Conservation (phyloP, 2,113 vertebrate species). For the Tragelaphus imberbis region DNA sequence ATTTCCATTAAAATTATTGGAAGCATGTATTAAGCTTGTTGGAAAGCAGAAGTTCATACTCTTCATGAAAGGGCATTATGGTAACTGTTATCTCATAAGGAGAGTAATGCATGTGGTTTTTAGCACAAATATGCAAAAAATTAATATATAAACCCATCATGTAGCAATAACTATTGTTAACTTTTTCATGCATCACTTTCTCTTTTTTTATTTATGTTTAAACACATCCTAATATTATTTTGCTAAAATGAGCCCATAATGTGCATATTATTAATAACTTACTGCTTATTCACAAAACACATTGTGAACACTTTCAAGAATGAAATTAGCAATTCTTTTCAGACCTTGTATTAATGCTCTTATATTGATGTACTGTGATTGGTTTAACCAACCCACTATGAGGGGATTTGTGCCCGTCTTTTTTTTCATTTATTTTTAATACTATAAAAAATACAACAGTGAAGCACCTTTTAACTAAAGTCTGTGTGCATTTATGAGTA, state of each 20-base stretch:
- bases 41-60: neutral
- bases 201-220: neutral
- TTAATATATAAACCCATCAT: neutral
- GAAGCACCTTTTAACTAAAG: neutral
- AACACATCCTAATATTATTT: neutral
- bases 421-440: constrained; percentile 11
- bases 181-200: neutral
- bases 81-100: neutral
- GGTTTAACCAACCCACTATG: neutral
- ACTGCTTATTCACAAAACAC: neutral
- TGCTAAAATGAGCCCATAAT: neutral
- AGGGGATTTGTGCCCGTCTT: neutral
- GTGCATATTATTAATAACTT: neutral
- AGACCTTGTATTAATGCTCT: neutral
- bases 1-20: constrained; percentile 15
- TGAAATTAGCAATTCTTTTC: neutral
- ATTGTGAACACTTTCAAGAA: neutral
- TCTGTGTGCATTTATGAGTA: neutral
- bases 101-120: neutral
- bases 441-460: neutral
- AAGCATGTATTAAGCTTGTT: neutral
- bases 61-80: neutral
- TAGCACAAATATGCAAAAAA: neutral
- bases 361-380: neutral
- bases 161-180: neutral